Conservation (phyloP, 1,140 invertebrate species). For the Melipona quadrifasciata region DNA sequence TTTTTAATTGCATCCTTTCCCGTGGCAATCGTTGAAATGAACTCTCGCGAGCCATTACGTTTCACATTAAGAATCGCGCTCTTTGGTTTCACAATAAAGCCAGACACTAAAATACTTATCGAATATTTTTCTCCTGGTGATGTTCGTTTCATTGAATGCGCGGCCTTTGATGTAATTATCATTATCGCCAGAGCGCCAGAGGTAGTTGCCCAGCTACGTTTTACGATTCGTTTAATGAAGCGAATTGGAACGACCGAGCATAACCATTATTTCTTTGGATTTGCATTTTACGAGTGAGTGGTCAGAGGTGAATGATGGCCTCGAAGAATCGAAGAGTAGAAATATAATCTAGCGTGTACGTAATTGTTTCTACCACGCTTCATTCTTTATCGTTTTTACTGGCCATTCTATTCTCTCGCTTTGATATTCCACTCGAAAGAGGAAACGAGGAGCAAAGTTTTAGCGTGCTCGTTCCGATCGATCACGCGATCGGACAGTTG, state of each 20-base stretch:
- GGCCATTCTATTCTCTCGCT: background rate
- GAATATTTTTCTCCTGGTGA: background rate
- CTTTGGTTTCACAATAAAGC: background rate
- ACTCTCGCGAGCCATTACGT: no score
- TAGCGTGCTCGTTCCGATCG: background rate
- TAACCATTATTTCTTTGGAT: conserved; percentile 66
- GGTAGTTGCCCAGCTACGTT: conserved; percentile 64
- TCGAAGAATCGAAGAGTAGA: background rate
- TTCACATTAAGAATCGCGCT: no score
- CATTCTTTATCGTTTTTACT: background rate
- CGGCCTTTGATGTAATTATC: conserved; percentile 71
- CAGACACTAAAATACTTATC: background rate
- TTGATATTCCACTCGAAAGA: background rate
- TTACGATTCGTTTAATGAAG: conserved; percentile 74
- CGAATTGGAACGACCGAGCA: conserved; percentile 64
- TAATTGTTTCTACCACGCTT: background rate
- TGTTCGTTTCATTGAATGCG: background rate
- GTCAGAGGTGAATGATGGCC: conserved; percentile 34
- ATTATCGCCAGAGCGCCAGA: conserved; percentile 44
- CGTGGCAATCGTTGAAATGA: no score
- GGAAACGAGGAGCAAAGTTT: background rate
- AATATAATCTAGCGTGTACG: background rate
- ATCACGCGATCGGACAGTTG: background rate
- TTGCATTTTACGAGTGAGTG: conserved; percentile 78
- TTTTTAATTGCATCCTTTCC: no score